A percentile compares a stretch with the other conserved stretches of the same genome.
Evolutionary conservation across 2,113 vertebrate genomes (phyloP).

Genomic region (Cyphomyrus discorhynchus): DNA sequence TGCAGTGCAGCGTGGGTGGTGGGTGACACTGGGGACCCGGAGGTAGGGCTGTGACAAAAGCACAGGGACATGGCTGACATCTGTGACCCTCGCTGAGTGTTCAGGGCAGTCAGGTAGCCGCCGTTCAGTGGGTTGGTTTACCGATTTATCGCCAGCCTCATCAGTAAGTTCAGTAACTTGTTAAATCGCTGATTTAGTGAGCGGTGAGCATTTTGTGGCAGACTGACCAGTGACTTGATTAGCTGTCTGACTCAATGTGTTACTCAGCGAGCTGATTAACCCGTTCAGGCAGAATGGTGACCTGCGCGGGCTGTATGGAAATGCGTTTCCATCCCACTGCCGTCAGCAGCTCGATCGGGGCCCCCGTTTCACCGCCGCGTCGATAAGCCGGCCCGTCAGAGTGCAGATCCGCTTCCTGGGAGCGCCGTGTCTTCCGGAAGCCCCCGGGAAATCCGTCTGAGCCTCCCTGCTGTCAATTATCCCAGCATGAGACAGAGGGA

Average conservation of each 20-base stretch:
- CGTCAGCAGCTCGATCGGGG: not conserved
- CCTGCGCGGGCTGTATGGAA: not conserved
- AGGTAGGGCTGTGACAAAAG: not conserved
- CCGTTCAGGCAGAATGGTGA: not conserved
- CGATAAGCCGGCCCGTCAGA: not conserved
- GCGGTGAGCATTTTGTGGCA: not conserved
- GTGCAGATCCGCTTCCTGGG: not conserved
- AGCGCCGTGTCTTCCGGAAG: not conserved
- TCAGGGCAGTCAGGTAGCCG: not conserved
- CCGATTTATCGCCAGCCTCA: not conserved
- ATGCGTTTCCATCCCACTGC: not conserved
- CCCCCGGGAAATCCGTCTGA: not conserved
- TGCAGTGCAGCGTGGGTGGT: not conserved
- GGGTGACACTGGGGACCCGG: not conserved
- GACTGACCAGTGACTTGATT: not conserved
- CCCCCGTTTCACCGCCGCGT: not conserved
- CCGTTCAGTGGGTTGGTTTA: not conserved
- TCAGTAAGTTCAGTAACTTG: not conserved
- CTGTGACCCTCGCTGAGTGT: not conserved
- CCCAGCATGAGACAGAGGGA: not conserved
- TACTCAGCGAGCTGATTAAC: not conserved
- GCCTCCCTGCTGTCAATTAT: not conserved
- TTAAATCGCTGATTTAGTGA: not conserved
- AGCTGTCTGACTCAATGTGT: not conserved
- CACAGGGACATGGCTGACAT: not conserved